These are phyloP conservation scores for Eulemur albifrons DNA, from an alignment of 2,797 vertebrate genomes.

Conservation along the genomic window DNA sequence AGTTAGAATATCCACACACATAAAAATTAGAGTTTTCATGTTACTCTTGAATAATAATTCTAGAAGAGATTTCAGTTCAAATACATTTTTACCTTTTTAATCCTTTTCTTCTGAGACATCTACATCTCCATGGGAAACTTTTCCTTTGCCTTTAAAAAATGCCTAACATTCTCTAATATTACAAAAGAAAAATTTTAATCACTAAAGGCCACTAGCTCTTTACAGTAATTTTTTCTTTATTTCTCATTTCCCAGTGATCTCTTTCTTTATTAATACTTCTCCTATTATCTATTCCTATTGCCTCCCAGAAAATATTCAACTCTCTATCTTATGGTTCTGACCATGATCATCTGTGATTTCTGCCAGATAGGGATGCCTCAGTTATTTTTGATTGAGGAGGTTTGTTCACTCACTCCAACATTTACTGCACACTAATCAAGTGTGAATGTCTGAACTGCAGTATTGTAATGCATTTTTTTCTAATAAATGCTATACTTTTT, in stretches of 20 bases:
- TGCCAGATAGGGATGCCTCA: neutral
- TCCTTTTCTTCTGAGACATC: neutral
- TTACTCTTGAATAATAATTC: neutral
- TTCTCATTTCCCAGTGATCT: neutral
- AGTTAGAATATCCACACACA: neutral
- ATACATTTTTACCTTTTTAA: neutral
- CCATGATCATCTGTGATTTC: neutral
- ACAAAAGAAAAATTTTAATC: neutral
- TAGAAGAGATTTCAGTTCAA: neutral
- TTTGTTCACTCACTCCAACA: neutral
- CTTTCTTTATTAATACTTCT: neutral
- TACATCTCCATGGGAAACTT: neutral
- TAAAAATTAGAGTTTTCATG: neutral
- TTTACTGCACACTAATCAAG: neutral
- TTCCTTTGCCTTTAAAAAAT: neutral
- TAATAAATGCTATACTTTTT: neutral
- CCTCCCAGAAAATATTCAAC: neutral
- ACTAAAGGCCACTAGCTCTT: neutral
- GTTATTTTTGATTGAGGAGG: neutral
- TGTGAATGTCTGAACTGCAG: neutral
- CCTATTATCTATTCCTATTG: neutral
- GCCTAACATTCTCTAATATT: neutral
- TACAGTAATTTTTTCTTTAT: neutral
- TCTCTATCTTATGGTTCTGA: neutral
- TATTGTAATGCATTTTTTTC: neutral